These are phyloP conservation scores for Channa striata DNA, from an alignment of 2,797 vertebrate genomes.

Conservation along the genomic window DNA sequence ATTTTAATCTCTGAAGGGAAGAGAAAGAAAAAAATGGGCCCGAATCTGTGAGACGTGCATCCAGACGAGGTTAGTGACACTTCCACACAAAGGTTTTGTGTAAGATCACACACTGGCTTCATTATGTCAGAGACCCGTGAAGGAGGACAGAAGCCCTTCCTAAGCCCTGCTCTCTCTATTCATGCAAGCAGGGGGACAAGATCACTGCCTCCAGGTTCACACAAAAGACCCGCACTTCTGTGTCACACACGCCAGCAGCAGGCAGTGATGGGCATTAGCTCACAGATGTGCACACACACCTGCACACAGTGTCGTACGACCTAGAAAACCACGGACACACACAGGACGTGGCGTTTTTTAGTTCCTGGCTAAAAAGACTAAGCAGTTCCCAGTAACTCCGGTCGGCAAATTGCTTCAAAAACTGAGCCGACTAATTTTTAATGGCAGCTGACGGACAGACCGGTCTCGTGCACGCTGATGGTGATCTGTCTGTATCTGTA, in stretches of 20 bases:
- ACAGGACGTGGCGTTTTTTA: background rate
- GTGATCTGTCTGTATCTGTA: slow-evolving; percentile 37
- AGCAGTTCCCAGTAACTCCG: too few species aligned
- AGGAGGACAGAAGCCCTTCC: slow-evolving; percentile 59
- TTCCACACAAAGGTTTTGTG: slow-evolving; percentile 36
- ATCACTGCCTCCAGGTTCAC: slow-evolving; percentile 54
- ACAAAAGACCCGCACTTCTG: slow-evolving; percentile 63
- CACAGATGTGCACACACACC: slow-evolving; percentile 31
- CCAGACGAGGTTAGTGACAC: slow-evolving; percentile 43
- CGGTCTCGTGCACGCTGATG: background rate
- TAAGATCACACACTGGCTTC: slow-evolving; percentile 62
- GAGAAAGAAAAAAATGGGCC: slow-evolving; percentile 9
- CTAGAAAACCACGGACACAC: background rate
- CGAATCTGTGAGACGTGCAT: slow-evolving; percentile 39
- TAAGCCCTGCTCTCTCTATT: slow-evolving; percentile 63
- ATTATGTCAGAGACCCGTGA: slow-evolving; percentile 68
- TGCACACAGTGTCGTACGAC: background rate
- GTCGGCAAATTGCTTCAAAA: background rate
- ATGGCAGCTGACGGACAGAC: background rate
- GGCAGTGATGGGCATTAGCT: slow-evolving; percentile 33
- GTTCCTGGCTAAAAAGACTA: too few species aligned
- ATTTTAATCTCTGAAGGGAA: slow-evolving; percentile 54
- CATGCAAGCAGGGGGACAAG: slow-evolving; percentile 57
- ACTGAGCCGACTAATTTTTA: background rate
- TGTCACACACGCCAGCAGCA: slow-evolving; percentile 46